Conservation (phyloP, 1,140 invertebrate genomes). For the Drosophila auraria region DNA sequence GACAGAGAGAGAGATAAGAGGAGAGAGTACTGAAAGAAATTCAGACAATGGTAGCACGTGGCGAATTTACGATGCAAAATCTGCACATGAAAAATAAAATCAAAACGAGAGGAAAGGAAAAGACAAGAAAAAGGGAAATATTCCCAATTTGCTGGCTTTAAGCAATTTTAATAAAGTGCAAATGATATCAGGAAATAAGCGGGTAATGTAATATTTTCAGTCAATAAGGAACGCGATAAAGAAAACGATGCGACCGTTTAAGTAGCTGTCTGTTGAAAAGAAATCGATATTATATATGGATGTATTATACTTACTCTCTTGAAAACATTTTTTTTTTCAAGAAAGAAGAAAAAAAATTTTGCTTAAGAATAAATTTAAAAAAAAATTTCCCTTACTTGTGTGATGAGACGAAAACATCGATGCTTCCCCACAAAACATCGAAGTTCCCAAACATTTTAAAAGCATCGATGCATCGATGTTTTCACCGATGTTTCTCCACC, state of each 20-base stretch:
- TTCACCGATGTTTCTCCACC: no score
- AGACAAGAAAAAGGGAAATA: background rate
- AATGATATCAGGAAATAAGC: constrained; percentile 20
- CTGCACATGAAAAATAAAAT: constrained; percentile 28
- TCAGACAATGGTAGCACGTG: constrained; percentile 57
- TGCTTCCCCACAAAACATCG: no score
- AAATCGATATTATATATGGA: background rate
- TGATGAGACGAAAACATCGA: no score
- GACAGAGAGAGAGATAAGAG: background rate
- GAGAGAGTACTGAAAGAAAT: background rate
- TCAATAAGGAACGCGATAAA: constrained; percentile 36
- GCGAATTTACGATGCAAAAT: constrained; percentile 65
- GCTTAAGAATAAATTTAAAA: no score
- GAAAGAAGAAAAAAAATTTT: no score
- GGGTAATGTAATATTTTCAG: constrained; percentile 31
- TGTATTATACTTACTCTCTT: no score
- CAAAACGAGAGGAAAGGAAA: background rate
- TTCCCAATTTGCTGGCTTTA: constrained; percentile 38
- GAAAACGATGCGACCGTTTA: constrained; percentile 7
- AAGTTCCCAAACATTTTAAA: no score
- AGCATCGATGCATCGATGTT: no score
- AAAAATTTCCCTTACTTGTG: no score
- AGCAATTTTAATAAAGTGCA: constrained; percentile 69
- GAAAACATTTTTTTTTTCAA: no score
- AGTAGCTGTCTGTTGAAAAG: constrained; percentile 1